These are phyloP conservation scores for Drosophila nebulosa DNA, from an alignment of 1,140 invertebrate genomes.

Conservation along the genomic window DNA sequence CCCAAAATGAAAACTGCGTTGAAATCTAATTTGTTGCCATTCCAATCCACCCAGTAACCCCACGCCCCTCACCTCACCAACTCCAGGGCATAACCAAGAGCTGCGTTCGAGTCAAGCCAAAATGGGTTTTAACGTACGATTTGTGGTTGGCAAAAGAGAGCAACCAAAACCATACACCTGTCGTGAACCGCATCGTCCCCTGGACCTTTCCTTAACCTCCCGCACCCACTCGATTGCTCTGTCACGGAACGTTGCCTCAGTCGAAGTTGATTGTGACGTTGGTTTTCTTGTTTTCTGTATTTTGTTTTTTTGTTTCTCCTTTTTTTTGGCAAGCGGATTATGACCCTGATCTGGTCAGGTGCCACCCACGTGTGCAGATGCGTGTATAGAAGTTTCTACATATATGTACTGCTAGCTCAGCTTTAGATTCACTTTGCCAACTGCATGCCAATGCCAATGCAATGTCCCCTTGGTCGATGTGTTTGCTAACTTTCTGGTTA, in stretches of 20 bases:
- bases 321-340: constrained; percentile 64
- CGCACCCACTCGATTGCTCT: constrained; percentile 19
- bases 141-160: constrained; percentile 44
- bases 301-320: constrained; percentile 17
- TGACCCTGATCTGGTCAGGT: constrained; percentile 75
- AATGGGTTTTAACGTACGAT: constrained; percentile 69
- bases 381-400: background rate
- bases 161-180: constrained; percentile 46
- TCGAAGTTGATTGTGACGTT: constrained; percentile 43
- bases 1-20: constrained; percentile 60
- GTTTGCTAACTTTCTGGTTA: constrained; percentile 64
- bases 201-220: background rate
- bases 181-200: constrained; percentile 19
- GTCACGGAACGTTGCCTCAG: constrained; percentile 34
- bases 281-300: constrained; percentile 3
- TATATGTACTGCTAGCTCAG: constrained; percentile 27
- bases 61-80: background rate
- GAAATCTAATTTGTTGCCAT: constrained; percentile 70
- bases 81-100: constrained; percentile 13
- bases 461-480: background rate
- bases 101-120: constrained; percentile 39
- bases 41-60: constrained; percentile 5
- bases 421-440: constrained; percentile 71
- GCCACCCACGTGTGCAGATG: constrained; percentile 23
- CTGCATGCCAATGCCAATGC: constrained; percentile 47